phyloP scores from a whole-genome alignment of 1,140 invertebrate genomes.

The Magallana gigas region DNA sequence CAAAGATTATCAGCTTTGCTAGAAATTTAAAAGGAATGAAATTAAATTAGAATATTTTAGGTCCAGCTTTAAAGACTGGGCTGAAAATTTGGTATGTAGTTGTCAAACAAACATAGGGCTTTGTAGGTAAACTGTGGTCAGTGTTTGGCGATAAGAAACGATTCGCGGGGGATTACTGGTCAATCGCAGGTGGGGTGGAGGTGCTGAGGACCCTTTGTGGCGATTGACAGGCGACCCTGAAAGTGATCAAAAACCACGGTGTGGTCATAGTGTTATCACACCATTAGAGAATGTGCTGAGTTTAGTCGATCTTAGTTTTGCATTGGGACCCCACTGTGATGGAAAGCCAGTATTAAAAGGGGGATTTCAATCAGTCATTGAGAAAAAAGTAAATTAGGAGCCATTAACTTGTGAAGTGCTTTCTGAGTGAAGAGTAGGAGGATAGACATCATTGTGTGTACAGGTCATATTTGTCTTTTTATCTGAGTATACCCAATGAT shows the following conservation, averaged over 20 bases:
- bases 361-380: neutral
- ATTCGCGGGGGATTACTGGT: conserved; percentile 3
- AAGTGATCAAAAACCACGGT: neutral
- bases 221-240: conserved; percentile 7
- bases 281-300: neutral
- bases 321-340: neutral
- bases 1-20: conserved; percentile 30
- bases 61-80: conserved; percentile 1
- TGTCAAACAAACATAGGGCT: conserved; percentile 20
- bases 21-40: conserved; percentile 32
- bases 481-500: conserved; percentile 23
- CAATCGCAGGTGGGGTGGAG: conserved; percentile 10
- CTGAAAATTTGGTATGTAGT: conserved; percentile 36
- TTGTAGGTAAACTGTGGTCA: conserved; percentile 33
- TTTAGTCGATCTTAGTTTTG: neutral
- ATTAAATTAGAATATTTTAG: conserved; percentile 38
- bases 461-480: neutral
- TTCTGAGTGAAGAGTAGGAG: conserved; percentile 1
- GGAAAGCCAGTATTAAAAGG: neutral
- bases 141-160: conserved; percentile 18
- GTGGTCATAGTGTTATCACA: neutral
- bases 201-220: neutral
- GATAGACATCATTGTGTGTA: neutral
- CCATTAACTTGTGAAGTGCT: conserved; percentile 27
- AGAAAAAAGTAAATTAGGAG: conserved; percentile 19